Percentiles rank a stretch among this genome's conserved stretches.
Conservation (phyloP, 2,113 vertebrate genomes). For the Noturus placidus region DNA sequence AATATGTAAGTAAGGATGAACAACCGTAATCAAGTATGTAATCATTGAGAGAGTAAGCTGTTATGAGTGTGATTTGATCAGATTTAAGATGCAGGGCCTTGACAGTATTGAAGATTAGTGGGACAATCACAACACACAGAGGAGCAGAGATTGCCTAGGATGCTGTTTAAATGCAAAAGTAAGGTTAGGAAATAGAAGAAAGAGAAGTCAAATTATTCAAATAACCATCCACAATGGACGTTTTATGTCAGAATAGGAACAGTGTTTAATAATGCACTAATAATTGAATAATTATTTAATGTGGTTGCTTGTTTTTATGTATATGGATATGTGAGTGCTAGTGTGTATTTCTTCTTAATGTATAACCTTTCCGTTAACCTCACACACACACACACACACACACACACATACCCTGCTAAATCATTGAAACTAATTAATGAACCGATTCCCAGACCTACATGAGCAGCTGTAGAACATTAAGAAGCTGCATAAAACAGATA, state of each 20-base stretch:
- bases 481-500: not conserved
- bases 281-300: not conserved
- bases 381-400: not conserved
- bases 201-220: not conserved
- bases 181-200: not conserved
- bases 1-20: not conserved
- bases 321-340: not conserved
- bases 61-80: not conserved
- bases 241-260: not conserved
- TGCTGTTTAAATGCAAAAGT: not conserved
- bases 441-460: not conserved
- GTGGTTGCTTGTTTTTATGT: not conserved
- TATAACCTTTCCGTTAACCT: not conserved
- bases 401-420: not conserved
- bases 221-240: not conserved
- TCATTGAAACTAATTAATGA: constrained; percentile 1
- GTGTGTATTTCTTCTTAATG: not conserved
- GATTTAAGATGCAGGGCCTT: not conserved
- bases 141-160: not conserved
- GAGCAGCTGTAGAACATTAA: not conserved
- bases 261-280: not conserved
- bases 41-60: not conserved
- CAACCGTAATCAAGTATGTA: not conserved
- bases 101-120: not conserved
- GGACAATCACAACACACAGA: not conserved